These are phyloP conservation scores for Agonum fuliginosum DNA, from an alignment of 2,888 invertebrate genomes.

Conservation along the genomic window DNA sequence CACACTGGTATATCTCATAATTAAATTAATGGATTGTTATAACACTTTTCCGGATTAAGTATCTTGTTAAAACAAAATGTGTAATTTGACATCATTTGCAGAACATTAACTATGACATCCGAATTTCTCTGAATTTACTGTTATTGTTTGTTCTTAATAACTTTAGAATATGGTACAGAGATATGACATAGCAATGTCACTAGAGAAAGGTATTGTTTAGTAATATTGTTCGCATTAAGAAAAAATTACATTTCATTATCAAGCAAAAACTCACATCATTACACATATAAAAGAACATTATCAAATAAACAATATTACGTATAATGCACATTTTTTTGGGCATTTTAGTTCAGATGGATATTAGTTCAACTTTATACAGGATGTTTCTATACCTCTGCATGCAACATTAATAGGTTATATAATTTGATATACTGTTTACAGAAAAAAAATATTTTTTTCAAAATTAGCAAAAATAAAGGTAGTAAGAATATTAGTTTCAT, in stretches of 20 bases:
- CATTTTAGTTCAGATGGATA: too few relatives aligned
- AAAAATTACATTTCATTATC: not conserved
- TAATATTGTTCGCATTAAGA: not conserved
- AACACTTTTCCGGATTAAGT: slow-evolving; percentile 2
- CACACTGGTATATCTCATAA: not conserved
- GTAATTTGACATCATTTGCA: slow-evolving; percentile 23
- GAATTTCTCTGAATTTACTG: slow-evolving; percentile 14
- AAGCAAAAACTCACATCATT: not conserved
- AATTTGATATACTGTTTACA: too few relatives aligned
- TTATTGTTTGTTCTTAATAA: slow-evolving; percentile 9
- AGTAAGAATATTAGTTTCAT: too few relatives aligned
- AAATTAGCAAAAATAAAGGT: too few relatives aligned
- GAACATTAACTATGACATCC: slow-evolving; percentile 5
- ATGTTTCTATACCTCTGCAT: too few relatives aligned
- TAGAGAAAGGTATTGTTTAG: slow-evolving; percentile 7
- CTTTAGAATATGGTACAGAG: not conserved
- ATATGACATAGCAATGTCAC: not conserved
- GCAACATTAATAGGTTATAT: too few relatives aligned
- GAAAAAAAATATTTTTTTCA: too few relatives aligned
- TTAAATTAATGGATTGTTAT: not conserved
- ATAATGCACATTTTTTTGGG: too few relatives aligned
- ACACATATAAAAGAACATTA: not conserved
- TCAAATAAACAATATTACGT: too few relatives aligned
- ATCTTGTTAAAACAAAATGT: slow-evolving; percentile 12
- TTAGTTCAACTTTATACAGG: too few relatives aligned